phyloP scores from a whole-genome alignment of 2,888 invertebrate species.

The Agrilus biguttatus region DNA sequence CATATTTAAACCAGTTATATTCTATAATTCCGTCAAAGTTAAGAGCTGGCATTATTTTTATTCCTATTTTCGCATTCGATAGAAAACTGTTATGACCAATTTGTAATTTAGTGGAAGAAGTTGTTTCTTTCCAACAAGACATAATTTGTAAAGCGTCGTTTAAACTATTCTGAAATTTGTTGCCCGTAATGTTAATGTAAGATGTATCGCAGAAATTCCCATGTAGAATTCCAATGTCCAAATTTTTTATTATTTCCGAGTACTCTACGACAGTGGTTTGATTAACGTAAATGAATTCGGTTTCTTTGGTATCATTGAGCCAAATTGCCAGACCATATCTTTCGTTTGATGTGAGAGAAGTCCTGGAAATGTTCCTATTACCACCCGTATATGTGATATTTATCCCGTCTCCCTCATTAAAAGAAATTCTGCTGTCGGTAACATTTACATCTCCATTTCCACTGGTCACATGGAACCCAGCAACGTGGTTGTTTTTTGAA shows the following conservation, averaged over 20 bases:
- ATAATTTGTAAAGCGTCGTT: conserved; percentile 68
- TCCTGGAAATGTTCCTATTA: conserved; percentile 77
- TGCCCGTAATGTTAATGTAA: conserved; percentile 86
- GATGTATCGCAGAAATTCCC: conserved; percentile 84
- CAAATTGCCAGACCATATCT: conserved; percentile 83
- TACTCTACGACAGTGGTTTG: conserved; percentile 80
- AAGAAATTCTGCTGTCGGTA: conserved; percentile 76
- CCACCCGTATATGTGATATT: conserved; percentile 95
- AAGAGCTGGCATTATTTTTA: conserved; percentile 68
- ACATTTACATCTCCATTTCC: conserved; percentile 92
- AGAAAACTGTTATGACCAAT: conserved; percentile 78
- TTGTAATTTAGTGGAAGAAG: conserved; percentile 46
- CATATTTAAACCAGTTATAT: conserved; percentile 77
- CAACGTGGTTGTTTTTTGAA: conserved; percentile 76
- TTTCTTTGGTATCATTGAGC: conserved; percentile 69
- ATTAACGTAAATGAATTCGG: conserved; percentile 65
- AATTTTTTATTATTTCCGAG: conserved; percentile 73
- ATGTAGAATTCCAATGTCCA: conserved; percentile 76
- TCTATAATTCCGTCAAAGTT: conserved; percentile 67
- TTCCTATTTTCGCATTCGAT: conserved; percentile 56
- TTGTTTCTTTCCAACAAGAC: conserved; percentile 61
- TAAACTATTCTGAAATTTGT: conserved; percentile 66
- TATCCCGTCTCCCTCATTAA: conserved; percentile 87
- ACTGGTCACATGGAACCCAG: conserved; percentile 77
- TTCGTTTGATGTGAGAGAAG: conserved; percentile 71